A percentile compares a stretch with the other conserved stretches of the same genome.
These are phyloP conservation scores for Synergus laeviventris DNA, from an alignment of 2,888 invertebrate genomes.

Conservation along the genomic window DNA sequence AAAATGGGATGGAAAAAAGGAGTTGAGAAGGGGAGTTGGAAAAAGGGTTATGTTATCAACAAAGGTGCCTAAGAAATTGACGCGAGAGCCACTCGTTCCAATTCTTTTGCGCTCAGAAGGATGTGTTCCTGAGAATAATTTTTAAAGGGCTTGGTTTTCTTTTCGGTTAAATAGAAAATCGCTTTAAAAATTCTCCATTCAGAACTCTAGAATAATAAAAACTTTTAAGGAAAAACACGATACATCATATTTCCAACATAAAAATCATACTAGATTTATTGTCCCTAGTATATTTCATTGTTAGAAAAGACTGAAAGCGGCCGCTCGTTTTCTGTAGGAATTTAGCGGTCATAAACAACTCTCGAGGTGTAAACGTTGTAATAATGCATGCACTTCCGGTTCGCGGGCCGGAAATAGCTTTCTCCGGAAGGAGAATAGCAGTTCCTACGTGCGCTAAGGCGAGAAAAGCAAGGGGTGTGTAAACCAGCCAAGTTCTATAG, in stretches of 20 bases:
- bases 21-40: no score
- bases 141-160: no score
- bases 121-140: no score
- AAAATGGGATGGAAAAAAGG: no score
- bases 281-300: slow-evolving; percentile 20
- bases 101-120: no score
- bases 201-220: not conserved
- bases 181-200: not conserved
- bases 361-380: slow-evolving; percentile 57
- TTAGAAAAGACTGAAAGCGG: slow-evolving; percentile 35
- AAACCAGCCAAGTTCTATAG: slow-evolving; percentile 32
- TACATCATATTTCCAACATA: slow-evolving; percentile 1
- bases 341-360: slow-evolving; percentile 60
- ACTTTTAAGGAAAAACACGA: not conserved
- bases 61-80: no score
- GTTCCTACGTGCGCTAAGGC: slow-evolving; percentile 50
- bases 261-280: slow-evolving; percentile 33
- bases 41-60: no score
- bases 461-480: slow-evolving; percentile 41
- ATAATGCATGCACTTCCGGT: slow-evolving; percentile 58
- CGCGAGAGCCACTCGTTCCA: no score
- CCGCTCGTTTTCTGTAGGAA: slow-evolving; percentile 47
- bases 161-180: no score
- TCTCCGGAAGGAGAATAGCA: slow-evolving; percentile 44
- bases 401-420: slow-evolving; percentile 48